phyloP scores from a whole-genome alignment of 2,797 vertebrate genomes.

The Spheniscus humboldti region DNA sequence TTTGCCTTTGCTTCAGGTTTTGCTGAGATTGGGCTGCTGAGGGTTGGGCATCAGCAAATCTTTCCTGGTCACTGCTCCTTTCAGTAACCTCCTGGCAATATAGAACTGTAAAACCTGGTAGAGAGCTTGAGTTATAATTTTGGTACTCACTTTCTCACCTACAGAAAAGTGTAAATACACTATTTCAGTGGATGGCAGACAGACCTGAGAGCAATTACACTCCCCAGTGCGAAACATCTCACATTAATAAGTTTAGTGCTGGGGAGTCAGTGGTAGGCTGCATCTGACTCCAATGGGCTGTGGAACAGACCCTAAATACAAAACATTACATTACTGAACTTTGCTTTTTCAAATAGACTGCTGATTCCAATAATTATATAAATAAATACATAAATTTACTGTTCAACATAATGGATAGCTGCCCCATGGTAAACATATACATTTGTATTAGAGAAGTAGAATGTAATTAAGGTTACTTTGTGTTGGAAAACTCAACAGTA shows the following conservation, averaged over 20 bases:
- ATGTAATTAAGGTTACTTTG: not conserved
- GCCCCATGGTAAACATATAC: not conserved
- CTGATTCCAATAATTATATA: not conserved
- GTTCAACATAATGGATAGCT: not conserved
- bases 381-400: not conserved
- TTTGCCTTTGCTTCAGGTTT: not conserved
- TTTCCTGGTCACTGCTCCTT: not conserved
- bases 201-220: not conserved
- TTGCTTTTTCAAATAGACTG: not conserved
- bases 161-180: not conserved
- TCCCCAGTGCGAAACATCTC: not conserved
- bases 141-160: not conserved
- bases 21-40: not conserved
- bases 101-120: not conserved
- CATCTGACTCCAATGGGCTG: not conserved
- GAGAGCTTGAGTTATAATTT: not conserved
- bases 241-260: not conserved
- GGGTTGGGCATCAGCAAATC: not conserved
- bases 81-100: not conserved
- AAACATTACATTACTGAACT: not conserved
- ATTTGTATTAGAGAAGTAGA: not conserved
- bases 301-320: not conserved
- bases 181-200: not conserved
- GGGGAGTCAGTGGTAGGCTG: not conserved
- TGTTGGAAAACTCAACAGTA: not conserved